Evolutionary conservation across 2,888 invertebrate genomes (phyloP).

Genomic region (Leucophora obtusa): DNA sequence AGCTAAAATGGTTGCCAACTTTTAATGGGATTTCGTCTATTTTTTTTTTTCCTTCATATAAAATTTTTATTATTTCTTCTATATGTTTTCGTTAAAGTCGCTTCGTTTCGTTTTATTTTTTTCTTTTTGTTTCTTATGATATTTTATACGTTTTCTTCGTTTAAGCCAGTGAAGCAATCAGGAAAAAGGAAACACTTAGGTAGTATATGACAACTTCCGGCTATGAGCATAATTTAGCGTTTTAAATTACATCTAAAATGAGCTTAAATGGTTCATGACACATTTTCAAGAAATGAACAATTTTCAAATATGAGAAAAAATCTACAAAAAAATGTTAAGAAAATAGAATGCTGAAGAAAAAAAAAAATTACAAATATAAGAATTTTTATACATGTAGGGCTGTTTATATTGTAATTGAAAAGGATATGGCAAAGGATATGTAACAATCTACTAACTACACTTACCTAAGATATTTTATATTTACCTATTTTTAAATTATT

Average conservation of each 20-base stretch:
- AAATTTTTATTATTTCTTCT: neutral
- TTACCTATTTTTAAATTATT: neutral
- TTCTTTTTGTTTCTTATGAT: neutral
- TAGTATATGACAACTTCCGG: constrained; percentile 65
- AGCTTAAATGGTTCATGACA: constrained; percentile 77
- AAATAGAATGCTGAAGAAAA: neutral
- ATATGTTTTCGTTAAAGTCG: constrained; percentile 31
- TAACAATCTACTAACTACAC: constrained; percentile 23
- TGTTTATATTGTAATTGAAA: constrained; percentile 39
- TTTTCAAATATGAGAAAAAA: constrained; percentile 51
- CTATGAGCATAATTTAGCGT: constrained; percentile 72
- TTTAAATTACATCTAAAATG: constrained; percentile 76
- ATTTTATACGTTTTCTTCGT: constrained; percentile 27
- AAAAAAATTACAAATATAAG: constrained; percentile 1
- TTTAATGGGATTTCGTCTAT: constrained; percentile 61
- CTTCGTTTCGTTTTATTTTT: constrained; percentile 14
- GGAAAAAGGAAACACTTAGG: constrained; percentile 64
- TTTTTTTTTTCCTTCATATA: neutral
- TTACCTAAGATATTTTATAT: constrained; percentile 19
- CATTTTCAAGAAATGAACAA: constrained; percentile 69
- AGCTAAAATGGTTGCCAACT: constrained; percentile 59
- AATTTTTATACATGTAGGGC: constrained; percentile 1
- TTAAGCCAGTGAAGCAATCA: constrained; percentile 63
- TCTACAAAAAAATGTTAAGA: neutral
- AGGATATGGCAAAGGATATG: constrained; percentile 44